Conservation (phyloP, 2,888 invertebrate genomes). For the Cheilosia pagana region DNA sequence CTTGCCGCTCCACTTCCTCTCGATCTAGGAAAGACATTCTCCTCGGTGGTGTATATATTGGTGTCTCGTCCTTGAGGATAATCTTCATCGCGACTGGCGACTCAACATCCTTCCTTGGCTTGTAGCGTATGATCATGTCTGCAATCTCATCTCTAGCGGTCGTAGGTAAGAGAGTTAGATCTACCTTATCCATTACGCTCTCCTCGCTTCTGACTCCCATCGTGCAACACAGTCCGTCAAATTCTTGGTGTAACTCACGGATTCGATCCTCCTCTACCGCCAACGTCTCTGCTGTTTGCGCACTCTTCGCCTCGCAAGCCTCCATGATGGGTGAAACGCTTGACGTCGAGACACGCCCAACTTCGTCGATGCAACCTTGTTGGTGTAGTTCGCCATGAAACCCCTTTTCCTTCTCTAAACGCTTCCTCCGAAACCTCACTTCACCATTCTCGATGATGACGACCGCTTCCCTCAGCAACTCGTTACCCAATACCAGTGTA, state of each 20-base stretch:
- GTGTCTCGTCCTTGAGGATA: conserved; percentile 6
- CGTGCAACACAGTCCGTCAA: background rate
- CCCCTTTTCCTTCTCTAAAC: background rate
- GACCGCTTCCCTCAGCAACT: background rate
- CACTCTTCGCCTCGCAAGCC: background rate
- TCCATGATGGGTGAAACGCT: conserved; percentile 3
- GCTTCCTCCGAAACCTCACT: background rate
- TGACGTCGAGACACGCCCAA: background rate
- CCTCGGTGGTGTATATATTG: conserved; percentile 12
- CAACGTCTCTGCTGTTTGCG: background rate
- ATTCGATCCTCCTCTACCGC: background rate
- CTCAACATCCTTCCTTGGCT: background rate
- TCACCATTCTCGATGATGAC: background rate
- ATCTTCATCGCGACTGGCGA: background rate
- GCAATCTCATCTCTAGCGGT: background rate
- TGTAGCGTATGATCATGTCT: background rate
- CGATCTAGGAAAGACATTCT: conserved; percentile 42
- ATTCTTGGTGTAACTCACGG: background rate
- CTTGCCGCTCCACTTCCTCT: conserved; percentile 76
- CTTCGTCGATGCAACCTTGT: background rate
- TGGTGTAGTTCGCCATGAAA: background rate
- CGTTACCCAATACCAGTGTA: background rate
- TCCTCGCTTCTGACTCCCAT: background rate
- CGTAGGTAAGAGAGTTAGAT: background rate
- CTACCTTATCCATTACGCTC: background rate